Conservation (phyloP, 2,797 vertebrate genomes). For the Artibeus jamaicensis region DNA sequence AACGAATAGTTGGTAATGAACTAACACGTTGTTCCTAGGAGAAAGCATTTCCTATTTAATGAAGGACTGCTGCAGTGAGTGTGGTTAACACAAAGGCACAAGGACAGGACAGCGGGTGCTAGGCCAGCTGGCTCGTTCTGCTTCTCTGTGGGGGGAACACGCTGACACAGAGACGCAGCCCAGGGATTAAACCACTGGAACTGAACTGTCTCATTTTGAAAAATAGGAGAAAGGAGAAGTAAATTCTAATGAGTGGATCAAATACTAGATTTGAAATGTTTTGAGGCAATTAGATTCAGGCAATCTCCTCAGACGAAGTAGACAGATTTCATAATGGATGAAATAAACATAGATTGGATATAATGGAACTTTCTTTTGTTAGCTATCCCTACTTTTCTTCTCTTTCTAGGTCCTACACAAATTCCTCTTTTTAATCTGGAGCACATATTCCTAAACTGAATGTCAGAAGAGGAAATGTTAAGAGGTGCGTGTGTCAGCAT, state of each 20-base stretch:
- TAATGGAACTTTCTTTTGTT: background rate
- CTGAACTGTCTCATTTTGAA: background rate
- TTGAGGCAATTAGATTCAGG: background rate
- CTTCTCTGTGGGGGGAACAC: rapidly evolving
- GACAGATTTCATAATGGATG: background rate
- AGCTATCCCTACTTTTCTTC: background rate
- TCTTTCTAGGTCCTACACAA: background rate
- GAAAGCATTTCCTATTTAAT: background rate
- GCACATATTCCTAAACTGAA: background rate
- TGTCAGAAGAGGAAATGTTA: background rate
- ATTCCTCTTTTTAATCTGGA: background rate
- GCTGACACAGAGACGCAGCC: no score
- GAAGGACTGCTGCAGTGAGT: background rate
- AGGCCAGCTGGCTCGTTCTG: background rate
- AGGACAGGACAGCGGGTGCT: no score
- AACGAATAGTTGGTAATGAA: background rate
- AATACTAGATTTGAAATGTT: background rate
- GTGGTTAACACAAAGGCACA: background rate
- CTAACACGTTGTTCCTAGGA: background rate
- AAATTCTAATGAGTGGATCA: background rate
- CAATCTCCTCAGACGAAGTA: background rate
- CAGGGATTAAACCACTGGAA: background rate
- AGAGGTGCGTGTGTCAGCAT: background rate
- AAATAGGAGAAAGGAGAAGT: background rate
- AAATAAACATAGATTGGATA: background rate